Percentiles rank a stretch among this genome's conserved stretches.
Conservation (phyloP, 2,888 invertebrate genomes). For the Polyommatus iphigenia region DNA sequence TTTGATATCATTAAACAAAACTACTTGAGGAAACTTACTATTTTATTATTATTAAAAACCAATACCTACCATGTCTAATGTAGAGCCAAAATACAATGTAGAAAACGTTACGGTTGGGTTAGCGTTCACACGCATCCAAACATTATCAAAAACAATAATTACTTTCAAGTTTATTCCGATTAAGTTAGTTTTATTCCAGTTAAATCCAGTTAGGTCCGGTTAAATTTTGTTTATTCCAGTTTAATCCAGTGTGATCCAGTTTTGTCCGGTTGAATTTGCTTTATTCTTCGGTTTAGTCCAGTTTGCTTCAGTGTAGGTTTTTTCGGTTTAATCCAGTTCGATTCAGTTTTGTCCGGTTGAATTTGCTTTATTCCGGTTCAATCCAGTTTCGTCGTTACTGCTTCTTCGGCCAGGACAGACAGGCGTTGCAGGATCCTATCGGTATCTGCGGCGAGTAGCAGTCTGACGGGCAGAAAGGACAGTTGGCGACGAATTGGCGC, state of each 20-base stretch:
- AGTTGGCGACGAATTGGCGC: constrained; percentile 52
- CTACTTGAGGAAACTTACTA: no score
- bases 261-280: not conserved
- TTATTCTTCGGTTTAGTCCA: not conserved
- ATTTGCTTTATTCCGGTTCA: not conserved
- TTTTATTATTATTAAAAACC: no score
- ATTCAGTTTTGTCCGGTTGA: not conserved
- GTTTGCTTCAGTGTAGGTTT: no score
- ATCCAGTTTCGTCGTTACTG: constrained; percentile 40
- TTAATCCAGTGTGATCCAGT: not conserved
- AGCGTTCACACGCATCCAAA: no score
- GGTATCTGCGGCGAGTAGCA: constrained; percentile 58
- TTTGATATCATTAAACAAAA: no score
- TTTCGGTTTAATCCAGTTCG: not conserved
- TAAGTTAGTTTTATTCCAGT: no score
- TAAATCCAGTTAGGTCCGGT: no score
- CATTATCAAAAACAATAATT: no score
- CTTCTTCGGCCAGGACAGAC: constrained; percentile 46
- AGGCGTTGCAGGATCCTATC: constrained; percentile 62
- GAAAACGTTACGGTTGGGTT: no score
- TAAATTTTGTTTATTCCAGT: not conserved
- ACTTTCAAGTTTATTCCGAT: no score
- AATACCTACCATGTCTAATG: no score
- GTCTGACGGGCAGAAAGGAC: constrained; percentile 60
- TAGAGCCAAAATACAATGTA: no score